phyloP scores from a whole-genome alignment of 2,888 invertebrate genomes.

The Abrostola triplasia region DNA sequence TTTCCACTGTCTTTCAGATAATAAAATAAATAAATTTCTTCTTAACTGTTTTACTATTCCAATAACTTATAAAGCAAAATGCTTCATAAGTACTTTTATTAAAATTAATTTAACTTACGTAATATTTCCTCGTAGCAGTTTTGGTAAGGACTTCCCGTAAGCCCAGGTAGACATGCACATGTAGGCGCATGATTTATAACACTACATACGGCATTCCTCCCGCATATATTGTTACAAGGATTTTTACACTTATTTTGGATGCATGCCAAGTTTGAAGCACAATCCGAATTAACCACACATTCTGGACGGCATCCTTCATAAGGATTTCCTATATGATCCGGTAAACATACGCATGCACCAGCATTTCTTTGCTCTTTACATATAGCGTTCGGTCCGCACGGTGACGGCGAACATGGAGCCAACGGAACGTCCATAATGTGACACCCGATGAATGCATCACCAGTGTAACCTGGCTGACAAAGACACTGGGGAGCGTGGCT shows the following conservation, averaged over 20 bases:
- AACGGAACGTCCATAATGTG: slow-evolving; percentile 80
- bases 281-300: slow-evolving; percentile 92
- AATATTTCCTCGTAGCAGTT: slow-evolving; percentile 81
- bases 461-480: slow-evolving; percentile 90
- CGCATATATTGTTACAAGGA: slow-evolving; percentile 93
- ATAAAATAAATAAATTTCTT: too few relatives aligned
- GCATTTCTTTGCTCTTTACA: slow-evolving; percentile 91
- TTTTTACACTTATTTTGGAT: slow-evolving; percentile 92
- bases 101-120: slow-evolving; percentile 65
- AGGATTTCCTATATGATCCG: slow-evolving; percentile 92
- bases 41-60: too few relatives aligned
- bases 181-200: slow-evolving; percentile 92
- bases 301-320: slow-evolving; percentile 94
- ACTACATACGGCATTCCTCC: slow-evolving; percentile 91
- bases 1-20: too few relatives aligned
- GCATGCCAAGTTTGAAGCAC: slow-evolving; percentile 91
- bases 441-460: slow-evolving; percentile 90
- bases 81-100: not conserved
- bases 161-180: slow-evolving; percentile 90
- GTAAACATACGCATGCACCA: slow-evolving; percentile 91
- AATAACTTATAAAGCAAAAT: too few relatives aligned
- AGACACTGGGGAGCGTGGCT: slow-evolving; percentile 93
- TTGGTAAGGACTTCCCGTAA: slow-evolving; percentile 89
- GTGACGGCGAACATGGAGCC: slow-evolving; percentile 91
- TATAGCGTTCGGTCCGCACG: slow-evolving; percentile 92